phyloP scores from a whole-genome alignment of 2,113 vertebrate genomes.

The Telmatochromis sp. region DNA sequence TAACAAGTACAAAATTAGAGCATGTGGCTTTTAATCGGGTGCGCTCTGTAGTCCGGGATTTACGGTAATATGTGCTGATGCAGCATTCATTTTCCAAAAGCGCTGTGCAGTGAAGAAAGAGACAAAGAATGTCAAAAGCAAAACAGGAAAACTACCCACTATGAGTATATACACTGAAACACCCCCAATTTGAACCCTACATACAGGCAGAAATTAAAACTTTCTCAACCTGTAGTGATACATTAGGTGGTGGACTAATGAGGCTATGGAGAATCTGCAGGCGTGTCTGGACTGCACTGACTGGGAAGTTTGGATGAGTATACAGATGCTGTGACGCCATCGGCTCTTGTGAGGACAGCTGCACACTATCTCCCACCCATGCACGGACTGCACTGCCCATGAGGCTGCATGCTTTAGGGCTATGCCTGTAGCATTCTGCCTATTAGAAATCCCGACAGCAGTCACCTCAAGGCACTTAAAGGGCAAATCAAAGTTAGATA shows the following conservation, averaged over 20 bases:
- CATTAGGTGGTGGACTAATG: not conserved
- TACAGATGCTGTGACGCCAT: not conserved
- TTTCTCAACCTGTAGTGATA: not conserved
- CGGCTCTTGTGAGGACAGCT: not conserved
- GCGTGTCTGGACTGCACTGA: not conserved
- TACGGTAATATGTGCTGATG: not conserved
- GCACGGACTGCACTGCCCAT: no score
- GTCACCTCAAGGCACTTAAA: not conserved
- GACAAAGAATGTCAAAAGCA: not conserved
- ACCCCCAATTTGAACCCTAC: not conserved
- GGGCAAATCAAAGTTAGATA: not conserved
- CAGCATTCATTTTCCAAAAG: not conserved
- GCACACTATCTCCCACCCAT: not conserved
- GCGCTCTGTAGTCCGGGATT: not conserved
- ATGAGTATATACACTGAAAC: not conserved
- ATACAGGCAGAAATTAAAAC: not conserved
- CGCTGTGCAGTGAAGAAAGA: not conserved
- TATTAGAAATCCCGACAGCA: not conserved
- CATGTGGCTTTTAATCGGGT: accelerated
- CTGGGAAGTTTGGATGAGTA: not conserved
- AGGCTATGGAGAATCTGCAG: not conserved
- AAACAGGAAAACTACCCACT: not conserved
- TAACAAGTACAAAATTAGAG: not conserved
- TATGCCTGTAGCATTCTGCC: no score
- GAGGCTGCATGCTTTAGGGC: no score